These are phyloP conservation scores for Plestiodon gilberti DNA, from an alignment of 2,113 vertebrate species.

Conservation along the genomic window DNA sequence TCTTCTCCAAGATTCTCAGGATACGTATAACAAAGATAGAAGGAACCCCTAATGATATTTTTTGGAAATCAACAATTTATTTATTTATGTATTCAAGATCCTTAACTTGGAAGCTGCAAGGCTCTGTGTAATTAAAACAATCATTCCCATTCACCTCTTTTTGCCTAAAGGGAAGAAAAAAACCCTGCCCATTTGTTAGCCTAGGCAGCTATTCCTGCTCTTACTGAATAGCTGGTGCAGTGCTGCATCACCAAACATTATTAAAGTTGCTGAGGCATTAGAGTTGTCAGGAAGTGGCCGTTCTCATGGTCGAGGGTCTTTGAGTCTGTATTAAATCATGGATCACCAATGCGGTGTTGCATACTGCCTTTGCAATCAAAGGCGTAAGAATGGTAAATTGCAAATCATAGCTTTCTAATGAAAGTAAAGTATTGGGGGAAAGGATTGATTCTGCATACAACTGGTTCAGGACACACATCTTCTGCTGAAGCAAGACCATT, in stretches of 20 bases:
- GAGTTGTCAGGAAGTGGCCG: neutral
- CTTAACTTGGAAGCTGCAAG: slow-evolving; percentile 15
- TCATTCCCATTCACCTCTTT: neutral
- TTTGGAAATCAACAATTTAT: slow-evolving; percentile 16
- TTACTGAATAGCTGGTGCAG: neutral
- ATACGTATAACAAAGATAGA: neutral
- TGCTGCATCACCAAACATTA: neutral
- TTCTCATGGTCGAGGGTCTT: neutral
- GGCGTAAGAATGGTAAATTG: neutral
- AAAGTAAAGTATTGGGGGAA: slow-evolving; percentile 1
- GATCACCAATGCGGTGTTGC: neutral
- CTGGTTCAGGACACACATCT: neutral
- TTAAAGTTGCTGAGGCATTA: slow-evolving; percentile 2
- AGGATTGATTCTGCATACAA: neutral
- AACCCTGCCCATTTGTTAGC: neutral
- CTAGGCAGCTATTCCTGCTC: neutral
- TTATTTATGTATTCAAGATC: slow-evolving; percentile 20
- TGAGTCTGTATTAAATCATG: neutral
- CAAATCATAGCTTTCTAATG: neutral
- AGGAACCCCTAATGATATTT: neutral
- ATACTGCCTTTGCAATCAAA: neutral
- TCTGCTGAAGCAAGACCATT: neutral
- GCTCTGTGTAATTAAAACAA: slow-evolving; percentile 32
- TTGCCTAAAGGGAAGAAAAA: neutral
- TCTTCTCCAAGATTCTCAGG: slow-evolving; percentile 4